These are phyloP conservation scores for Clupea harengus DNA, from an alignment of 2,113 vertebrate genomes.

Conservation along the genomic window DNA sequence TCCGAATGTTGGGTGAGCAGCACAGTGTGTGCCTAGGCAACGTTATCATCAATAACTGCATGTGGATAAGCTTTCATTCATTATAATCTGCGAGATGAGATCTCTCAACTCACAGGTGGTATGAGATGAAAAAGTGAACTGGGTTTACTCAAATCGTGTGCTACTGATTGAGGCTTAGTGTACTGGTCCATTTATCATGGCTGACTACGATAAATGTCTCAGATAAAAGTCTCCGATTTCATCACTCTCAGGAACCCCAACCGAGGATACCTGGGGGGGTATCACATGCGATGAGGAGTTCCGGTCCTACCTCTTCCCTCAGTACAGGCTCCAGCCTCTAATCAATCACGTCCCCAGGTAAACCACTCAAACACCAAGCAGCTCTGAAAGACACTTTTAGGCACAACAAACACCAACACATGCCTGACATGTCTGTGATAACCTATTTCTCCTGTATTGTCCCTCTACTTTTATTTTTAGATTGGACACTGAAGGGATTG, in stretches of 20 bases:
- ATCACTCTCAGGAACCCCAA: slow-evolving; percentile 79
- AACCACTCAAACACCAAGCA: slow-evolving; percentile 4
- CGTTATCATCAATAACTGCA: too few relatives aligned
- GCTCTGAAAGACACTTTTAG: background rate
- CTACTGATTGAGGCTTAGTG: background rate
- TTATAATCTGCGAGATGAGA: background rate
- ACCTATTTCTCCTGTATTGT: slow-evolving; percentile 15
- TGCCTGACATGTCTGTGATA: background rate
- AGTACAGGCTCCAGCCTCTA: slow-evolving; percentile 81
- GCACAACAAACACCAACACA: background rate
- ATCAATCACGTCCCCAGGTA: slow-evolving; percentile 93
- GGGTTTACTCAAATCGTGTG: background rate
- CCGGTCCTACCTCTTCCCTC: slow-evolving; percentile 82
- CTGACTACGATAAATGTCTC: background rate
- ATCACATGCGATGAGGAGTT: slow-evolving; percentile 85
- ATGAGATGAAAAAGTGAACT: background rate
- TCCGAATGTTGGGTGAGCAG: slow-evolving; percentile 75
- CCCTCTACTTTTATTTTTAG: slow-evolving; percentile 60
- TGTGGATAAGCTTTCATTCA: background rate
- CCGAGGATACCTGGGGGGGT: slow-evolving; percentile 87
- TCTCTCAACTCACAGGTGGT: background rate
- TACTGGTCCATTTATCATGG: background rate
- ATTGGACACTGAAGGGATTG: slow-evolving; percentile 89
- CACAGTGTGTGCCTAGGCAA: background rate
- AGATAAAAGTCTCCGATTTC: background rate